phyloP scores from a whole-genome alignment of 2,888 invertebrate genomes.

The Tetranychus truncatus region DNA sequence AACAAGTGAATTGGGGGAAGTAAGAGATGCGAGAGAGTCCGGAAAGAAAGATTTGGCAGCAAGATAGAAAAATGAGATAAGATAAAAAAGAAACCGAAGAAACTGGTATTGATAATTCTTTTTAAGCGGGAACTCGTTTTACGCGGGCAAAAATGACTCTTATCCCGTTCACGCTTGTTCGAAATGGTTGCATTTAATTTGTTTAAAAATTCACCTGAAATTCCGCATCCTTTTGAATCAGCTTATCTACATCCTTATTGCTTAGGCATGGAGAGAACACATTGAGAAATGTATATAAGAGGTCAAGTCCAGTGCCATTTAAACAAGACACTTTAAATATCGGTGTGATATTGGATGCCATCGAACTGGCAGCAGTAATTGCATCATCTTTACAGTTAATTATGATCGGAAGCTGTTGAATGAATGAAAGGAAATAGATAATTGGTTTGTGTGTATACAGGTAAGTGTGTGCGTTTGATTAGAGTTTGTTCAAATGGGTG shows the following conservation, averaged over 20 bases:
- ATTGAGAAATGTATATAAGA: conserved; percentile 66
- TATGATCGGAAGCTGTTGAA: conserved; percentile 42
- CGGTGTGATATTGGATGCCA: conserved; percentile 47
- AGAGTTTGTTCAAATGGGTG: not conserved
- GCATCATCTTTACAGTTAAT: conserved; percentile 52
- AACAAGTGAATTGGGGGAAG: not conserved
- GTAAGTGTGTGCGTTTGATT: not conserved
- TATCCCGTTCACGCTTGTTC: not conserved
- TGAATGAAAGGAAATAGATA: not conserved
- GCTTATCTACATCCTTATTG: conserved; percentile 44
- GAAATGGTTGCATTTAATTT: not conserved
- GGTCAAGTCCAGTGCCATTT: conserved; percentile 59
- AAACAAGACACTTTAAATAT: conserved; percentile 73
- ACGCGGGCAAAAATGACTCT: not conserved
- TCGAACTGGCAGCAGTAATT: conserved; percentile 51
- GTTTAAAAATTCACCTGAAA: conserved; percentile 27
- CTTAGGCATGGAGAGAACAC: conserved; percentile 51
- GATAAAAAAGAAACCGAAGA: not conserved
- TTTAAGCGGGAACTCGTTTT: not conserved
- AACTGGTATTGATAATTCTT: not conserved
- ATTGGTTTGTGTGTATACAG: not conserved
- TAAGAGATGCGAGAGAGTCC: not conserved
- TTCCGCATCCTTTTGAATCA: conserved; percentile 43
- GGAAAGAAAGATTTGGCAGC: not conserved
- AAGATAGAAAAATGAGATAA: not conserved